Evolutionary conservation across 2,113 vertebrate genomes (phyloP).

Genomic region (Anguilla japonica): DNA sequence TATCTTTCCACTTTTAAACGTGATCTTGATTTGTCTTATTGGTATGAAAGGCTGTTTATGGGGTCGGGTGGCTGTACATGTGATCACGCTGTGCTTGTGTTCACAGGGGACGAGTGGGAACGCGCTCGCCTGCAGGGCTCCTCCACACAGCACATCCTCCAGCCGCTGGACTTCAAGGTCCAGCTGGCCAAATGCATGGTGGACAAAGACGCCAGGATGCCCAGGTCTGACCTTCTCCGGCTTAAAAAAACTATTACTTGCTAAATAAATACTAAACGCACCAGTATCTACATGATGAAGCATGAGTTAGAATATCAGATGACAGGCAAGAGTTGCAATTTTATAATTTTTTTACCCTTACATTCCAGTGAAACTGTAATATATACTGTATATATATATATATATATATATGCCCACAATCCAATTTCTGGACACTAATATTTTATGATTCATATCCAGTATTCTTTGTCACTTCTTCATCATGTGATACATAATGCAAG

Average conservation of each 20-base stretch:
- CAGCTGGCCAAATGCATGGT: conserved; percentile 92
- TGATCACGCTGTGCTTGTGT: conserved; percentile 16
- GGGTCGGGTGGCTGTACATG: neutral
- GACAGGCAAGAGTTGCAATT: neutral
- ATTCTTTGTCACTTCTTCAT: no score
- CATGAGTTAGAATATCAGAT: neutral
- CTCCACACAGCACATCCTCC: conserved; percentile 84
- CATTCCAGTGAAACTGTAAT: no score
- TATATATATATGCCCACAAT: no score
- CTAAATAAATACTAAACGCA: neutral
- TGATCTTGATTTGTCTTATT: no score
- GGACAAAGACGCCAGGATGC: conserved; percentile 88
- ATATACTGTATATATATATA: no score
- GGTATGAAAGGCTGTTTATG: neutral
- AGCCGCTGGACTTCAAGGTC: conserved; percentile 87
- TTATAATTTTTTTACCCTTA: neutral
- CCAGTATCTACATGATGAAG: neutral
- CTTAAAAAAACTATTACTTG: neutral
- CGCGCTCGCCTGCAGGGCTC: conserved; percentile 75
- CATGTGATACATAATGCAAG: neutral
- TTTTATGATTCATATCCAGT: no score
- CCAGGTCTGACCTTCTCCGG: conserved; percentile 70
- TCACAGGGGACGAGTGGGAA: conserved; percentile 85
- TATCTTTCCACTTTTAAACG: no score
- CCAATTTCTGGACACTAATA: neutral